These are phyloP conservation scores for Phrynosoma blainvillii DNA, from an alignment of 2,113 vertebrate species.

Conservation along the genomic window DNA sequence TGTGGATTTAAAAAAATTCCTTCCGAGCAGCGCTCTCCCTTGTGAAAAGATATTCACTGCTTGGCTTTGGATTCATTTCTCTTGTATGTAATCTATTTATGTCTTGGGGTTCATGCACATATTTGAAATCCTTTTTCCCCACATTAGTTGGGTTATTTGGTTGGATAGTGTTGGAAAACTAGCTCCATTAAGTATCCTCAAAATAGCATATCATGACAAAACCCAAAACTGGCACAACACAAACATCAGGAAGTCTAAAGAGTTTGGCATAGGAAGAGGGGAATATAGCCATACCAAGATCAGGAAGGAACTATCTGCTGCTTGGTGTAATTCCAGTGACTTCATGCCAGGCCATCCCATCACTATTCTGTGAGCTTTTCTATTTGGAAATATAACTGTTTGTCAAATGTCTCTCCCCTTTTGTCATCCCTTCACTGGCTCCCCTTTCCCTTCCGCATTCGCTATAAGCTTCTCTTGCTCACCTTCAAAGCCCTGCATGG, in stretches of 20 bases:
- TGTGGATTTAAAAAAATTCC: neutral
- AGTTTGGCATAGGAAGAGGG: neutral
- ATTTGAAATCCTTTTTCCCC: neutral
- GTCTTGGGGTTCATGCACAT: neutral
- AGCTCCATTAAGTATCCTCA: neutral
- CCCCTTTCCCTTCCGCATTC: too few species aligned
- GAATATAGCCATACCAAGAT: neutral
- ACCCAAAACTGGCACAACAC: neutral
- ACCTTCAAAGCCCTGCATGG: too few species aligned
- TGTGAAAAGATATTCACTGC: neutral
- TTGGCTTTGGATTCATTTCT: neutral
- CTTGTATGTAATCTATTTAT: constrained; percentile 10
- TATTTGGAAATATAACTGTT: neutral
- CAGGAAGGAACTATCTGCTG: neutral
- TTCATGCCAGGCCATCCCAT: neutral
- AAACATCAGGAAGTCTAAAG: neutral
- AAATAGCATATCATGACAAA: neutral
- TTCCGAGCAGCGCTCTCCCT: neutral
- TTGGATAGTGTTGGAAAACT: neutral
- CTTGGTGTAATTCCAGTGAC: neutral
- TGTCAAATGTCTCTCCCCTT: too few species aligned
- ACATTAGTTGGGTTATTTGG: neutral
- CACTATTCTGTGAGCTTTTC: neutral
- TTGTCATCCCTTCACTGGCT: too few species aligned
- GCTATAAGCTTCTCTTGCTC: too few species aligned